Evolutionary conservation across 2,113 vertebrate species (phyloP).

Genomic region (Uria lomvia): DNA sequence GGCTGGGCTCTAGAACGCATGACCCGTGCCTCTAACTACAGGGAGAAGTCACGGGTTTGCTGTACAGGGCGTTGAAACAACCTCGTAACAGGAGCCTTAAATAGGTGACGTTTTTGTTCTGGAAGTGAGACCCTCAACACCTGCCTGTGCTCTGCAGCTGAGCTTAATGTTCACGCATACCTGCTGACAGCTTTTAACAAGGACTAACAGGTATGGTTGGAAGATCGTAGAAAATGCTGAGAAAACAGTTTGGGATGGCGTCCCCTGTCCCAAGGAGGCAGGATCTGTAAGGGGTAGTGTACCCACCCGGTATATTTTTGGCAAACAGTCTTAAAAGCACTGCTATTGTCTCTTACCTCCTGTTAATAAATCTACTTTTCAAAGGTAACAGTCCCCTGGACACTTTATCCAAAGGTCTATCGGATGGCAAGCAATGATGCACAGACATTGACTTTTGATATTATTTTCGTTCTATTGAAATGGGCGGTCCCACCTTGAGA

Average conservation of each 20-base stretch:
- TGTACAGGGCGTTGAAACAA: background rate
- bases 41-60: background rate
- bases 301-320: background rate
- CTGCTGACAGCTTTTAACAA: background rate
- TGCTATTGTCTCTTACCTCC: background rate
- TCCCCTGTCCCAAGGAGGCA: background rate
- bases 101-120: background rate
- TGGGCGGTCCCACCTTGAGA: background rate
- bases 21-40: background rate
- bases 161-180: background rate
- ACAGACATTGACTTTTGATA: background rate
- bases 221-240: background rate
- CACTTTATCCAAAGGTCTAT: conserved; percentile 11
- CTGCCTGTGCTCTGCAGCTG: background rate
- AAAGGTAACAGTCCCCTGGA: conserved; percentile 3
- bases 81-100: background rate
- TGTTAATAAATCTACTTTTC: background rate
- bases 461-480: background rate
- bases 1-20: background rate
- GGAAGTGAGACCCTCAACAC: background rate
- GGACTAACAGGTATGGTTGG: background rate
- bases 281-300: background rate
- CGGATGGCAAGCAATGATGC: conserved; percentile 27
- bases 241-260: background rate
- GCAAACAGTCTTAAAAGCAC: conserved; percentile 26